These are phyloP conservation scores for Gobiocypris rarus DNA, from an alignment of 2,113 vertebrate genomes.

Conservation along the genomic window DNA sequence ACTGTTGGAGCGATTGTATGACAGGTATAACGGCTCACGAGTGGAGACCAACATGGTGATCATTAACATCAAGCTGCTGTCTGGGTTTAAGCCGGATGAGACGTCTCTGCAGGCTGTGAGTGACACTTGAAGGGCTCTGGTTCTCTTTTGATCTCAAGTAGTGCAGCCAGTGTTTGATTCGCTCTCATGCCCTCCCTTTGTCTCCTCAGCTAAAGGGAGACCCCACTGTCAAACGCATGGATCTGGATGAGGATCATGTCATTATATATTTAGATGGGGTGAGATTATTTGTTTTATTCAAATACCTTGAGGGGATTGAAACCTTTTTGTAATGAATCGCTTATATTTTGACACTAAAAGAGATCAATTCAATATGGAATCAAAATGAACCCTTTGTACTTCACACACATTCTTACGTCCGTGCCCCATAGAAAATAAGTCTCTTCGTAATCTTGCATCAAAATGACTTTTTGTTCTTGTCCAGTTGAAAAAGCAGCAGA, in stretches of 20 bases:
- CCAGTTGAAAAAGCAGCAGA: slow-evolving; percentile 65
- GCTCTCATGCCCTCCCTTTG: background rate
- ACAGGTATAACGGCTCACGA: slow-evolving; percentile 73
- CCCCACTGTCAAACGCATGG: slow-evolving; percentile 71
- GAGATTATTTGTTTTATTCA: slow-evolving; percentile 57
- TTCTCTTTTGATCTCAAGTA: slow-evolving; percentile 17
- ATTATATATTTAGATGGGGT: slow-evolving; percentile 73
- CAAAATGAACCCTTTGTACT: background rate
- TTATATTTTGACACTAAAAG: background rate
- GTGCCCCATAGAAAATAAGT: background rate
- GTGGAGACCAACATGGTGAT: slow-evolving; percentile 82
- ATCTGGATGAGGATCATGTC: slow-evolving; percentile 67
- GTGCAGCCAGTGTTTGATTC: background rate
- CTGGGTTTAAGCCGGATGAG: slow-evolving; percentile 73
- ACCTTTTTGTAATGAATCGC: background rate
- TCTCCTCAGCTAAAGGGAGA: slow-evolving; percentile 61
- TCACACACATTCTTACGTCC: background rate
- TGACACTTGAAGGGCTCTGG: slow-evolving; percentile 33
- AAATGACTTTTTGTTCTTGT: slow-evolving; percentile 10
- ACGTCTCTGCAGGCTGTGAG: slow-evolving; percentile 70
- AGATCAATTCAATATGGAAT: background rate
- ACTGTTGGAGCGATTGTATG: slow-evolving; percentile 1
- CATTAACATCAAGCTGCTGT: slow-evolving; percentile 79
- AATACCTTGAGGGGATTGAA: background rate
- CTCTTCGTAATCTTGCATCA: background rate